Evolutionary conservation across 2,888 invertebrate genomes (phyloP).

Genomic region (Lacanobia oleracea): DNA sequence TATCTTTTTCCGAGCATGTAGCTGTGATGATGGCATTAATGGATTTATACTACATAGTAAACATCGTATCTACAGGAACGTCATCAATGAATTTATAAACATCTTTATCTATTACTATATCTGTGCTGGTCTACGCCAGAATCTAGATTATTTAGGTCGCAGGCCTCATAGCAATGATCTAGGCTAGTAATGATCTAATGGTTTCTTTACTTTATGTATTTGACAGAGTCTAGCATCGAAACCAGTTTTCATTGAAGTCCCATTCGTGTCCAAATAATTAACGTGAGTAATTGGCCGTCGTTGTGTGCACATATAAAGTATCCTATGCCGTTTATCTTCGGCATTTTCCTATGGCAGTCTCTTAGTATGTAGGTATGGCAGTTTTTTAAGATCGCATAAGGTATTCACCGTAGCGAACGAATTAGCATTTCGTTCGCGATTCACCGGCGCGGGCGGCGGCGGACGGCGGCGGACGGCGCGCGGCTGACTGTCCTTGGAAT

Average conservation of each 20-base stretch:
- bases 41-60: constrained; percentile 74
- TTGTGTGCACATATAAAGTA: constrained; percentile 68
- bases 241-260: constrained; percentile 63
- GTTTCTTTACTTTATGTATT: constrained; percentile 43
- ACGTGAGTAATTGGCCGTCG: constrained; percentile 72
- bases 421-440: constrained; percentile 87
- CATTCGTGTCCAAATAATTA: constrained; percentile 73
- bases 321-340: constrained; percentile 73
- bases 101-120: constrained; percentile 35
- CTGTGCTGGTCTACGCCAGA: constrained; percentile 15
- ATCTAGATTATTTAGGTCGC: constrained; percentile 44
- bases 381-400: constrained; percentile 82
- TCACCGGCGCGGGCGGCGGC: constrained; percentile 70
- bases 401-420: constrained; percentile 85
- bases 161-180: constrained; percentile 18
- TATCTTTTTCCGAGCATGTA: constrained; percentile 71
- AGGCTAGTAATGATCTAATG: constrained; percentile 21
- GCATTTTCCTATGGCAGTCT: constrained; percentile 75
- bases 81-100: constrained; percentile 65
- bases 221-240: constrained; percentile 50
- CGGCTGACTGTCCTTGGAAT: constrained; percentile 85
- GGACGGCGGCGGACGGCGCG: constrained; percentile 66
- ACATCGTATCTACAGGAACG: constrained; percentile 68
- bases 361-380: constrained; percentile 72
- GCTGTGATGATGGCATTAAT: constrained; percentile 71